These are phyloP conservation scores for Helostoma temminkii DNA, from an alignment of 2,797 vertebrate species.

Conservation along the genomic window DNA sequence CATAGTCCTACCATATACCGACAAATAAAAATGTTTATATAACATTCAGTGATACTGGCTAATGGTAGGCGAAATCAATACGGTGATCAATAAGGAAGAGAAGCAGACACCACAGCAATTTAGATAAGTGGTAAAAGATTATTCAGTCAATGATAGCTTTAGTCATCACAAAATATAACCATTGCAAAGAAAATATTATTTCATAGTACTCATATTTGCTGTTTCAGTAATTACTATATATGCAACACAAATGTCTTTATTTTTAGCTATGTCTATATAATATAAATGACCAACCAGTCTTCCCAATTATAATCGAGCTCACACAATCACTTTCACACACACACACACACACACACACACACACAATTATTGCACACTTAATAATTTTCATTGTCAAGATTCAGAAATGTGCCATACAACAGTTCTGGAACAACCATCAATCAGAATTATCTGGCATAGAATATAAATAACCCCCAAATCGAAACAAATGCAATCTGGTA, in stretches of 20 bases:
- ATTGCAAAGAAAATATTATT: neutral
- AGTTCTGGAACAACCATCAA: conserved; percentile 19
- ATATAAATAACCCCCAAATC: conserved; percentile 30
- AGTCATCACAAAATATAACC: conserved; percentile 8
- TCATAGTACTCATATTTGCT: neutral
- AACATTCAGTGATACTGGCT: conserved; percentile 19
- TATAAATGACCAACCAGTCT: neutral
- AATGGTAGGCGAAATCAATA: conserved; percentile 42
- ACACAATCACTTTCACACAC: neutral
- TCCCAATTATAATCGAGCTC: neutral
- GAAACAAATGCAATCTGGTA: conserved; percentile 26
- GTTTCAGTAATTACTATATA: neutral
- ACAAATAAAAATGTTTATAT: conserved; percentile 6
- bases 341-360: too few species aligned
- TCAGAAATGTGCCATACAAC: neutral
- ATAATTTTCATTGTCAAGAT: neutral
- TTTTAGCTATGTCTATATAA: too few species aligned
- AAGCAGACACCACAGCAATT: conserved; percentile 46
- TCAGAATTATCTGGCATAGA: neutral
- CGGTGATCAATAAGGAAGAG: conserved; percentile 42
- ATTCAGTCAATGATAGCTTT: conserved; percentile 29
- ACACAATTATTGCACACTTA: neutral
- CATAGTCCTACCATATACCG: neutral
- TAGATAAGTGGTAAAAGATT: conserved; percentile 58
- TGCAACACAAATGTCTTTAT: neutral